These are phyloP conservation scores for Chaetops frenatus DNA, from an alignment of 2,113 vertebrate species.

Conservation along the genomic window DNA sequence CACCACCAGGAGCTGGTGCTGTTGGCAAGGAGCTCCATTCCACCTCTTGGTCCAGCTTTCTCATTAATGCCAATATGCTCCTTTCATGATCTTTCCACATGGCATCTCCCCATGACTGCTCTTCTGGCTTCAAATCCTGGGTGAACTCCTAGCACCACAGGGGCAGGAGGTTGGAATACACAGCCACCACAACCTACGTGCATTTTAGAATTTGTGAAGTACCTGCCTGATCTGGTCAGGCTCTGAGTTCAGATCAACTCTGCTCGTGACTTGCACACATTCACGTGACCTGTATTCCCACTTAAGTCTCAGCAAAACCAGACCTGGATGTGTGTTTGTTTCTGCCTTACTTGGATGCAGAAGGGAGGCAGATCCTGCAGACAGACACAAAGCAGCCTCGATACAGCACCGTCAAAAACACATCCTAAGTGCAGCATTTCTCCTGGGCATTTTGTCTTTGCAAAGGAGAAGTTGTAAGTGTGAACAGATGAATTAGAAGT, in stretches of 20 bases:
- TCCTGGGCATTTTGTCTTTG: conserved; percentile 1
- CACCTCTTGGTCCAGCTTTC: not conserved
- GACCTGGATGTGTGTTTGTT: not conserved
- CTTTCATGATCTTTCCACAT: not conserved
- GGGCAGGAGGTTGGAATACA: not conserved
- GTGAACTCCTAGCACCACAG: not conserved
- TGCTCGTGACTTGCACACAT: not conserved
- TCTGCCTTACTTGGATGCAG: not conserved
- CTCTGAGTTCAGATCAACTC: not conserved
- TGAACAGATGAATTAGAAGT: conserved; percentile 31
- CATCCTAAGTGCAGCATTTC: not conserved
- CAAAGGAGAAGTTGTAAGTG: not conserved
- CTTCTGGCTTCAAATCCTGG: not conserved
- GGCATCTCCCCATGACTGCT: not conserved
- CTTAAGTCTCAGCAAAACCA: not conserved
- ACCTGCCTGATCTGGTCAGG: not conserved
- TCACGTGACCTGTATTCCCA: not conserved
- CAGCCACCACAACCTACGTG: not conserved
- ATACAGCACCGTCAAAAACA: not conserved
- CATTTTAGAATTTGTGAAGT: not conserved
- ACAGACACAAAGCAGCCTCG: not conserved
- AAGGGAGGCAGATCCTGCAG: not conserved
- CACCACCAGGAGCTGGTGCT: not conserved
- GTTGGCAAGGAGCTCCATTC: not conserved
- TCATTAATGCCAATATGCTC: not conserved